A percentile compares a stretch with the other conserved stretches of the same genome.
Evolutionary conservation across 2,113 vertebrate species (phyloP).

Genomic region (Cryptotis parvus): DNA sequence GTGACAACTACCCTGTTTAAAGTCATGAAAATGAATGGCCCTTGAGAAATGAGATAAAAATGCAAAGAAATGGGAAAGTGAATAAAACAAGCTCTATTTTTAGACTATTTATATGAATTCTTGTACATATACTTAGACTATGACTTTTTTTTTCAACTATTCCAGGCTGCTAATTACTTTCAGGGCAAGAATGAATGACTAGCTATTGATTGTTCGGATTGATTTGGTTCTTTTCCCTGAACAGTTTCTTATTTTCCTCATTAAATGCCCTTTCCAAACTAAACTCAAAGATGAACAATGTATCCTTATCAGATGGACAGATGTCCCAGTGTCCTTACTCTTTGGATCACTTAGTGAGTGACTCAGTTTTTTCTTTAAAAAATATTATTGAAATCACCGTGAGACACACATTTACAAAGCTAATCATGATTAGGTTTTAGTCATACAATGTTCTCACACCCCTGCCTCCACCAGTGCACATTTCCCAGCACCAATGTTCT

Average conservation of each 20-base stretch:
- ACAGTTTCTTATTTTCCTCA: neutral
- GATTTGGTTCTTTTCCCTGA: neutral
- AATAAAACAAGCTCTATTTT: neutral
- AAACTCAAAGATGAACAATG: neutral
- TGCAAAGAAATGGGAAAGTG: conserved; percentile 12
- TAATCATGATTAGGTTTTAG: no score
- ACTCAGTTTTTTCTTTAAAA: no score
- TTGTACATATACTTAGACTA: neutral
- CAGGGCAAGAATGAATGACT: neutral
- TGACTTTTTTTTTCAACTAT: neutral
- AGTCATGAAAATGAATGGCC: neutral
- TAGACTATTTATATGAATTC: neutral
- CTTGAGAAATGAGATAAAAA: neutral
- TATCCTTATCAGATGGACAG: neutral
- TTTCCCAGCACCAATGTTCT: no score
- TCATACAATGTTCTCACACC: no score
- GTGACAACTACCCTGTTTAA: neutral
- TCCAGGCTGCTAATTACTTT: neutral
- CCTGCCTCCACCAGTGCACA: no score
- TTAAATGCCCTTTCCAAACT: neutral
- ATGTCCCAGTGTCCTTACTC: neutral
- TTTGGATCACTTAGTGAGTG: neutral
- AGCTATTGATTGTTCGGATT: neutral
- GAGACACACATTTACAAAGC: no score
- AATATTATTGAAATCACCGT: no score